Conservation (phyloP, 1,140 invertebrate species). For the Diprion similis region DNA sequence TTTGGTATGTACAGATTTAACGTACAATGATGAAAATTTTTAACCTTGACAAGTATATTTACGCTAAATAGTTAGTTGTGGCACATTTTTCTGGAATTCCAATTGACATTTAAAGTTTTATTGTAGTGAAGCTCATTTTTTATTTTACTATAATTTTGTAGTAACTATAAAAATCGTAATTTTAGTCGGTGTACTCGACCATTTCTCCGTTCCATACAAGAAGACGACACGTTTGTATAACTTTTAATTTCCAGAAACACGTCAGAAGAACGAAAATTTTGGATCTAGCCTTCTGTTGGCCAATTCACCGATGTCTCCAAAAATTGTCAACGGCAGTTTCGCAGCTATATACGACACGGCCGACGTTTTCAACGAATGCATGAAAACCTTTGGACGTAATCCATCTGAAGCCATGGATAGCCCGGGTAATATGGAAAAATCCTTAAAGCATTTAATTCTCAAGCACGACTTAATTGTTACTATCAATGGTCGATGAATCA, state of each 20-base stretch:
- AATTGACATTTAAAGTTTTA: no score
- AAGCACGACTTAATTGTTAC: no score
- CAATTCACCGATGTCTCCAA: constrained; percentile 96
- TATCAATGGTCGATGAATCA: no score
- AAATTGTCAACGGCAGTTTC: constrained; percentile 96
- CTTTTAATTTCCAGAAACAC: constrained; percentile 69
- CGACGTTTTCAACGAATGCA: constrained; percentile 81
- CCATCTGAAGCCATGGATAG: constrained; percentile 76
- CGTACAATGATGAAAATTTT: no score
- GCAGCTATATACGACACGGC: constrained; percentile 93
- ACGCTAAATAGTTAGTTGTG: no score
- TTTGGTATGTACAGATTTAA: no score
- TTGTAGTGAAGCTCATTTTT: no score
- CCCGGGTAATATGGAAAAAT: constrained; percentile 68
- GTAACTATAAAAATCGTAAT: constrained; percentile 15
- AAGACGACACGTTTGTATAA: no score
- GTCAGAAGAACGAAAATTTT: constrained; percentile 83
- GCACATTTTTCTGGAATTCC: no score
- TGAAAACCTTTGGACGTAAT: constrained; percentile 73
- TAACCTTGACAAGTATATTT: no score
- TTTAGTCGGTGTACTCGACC: constrained; percentile 19
- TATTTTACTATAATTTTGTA: neutral
- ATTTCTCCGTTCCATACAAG: neutral
- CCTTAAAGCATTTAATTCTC: no score
- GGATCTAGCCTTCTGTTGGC: constrained; percentile 92